Evolutionary conservation across 2,113 vertebrate genomes (phyloP).

Genomic region (Tupaia tana): DNA sequence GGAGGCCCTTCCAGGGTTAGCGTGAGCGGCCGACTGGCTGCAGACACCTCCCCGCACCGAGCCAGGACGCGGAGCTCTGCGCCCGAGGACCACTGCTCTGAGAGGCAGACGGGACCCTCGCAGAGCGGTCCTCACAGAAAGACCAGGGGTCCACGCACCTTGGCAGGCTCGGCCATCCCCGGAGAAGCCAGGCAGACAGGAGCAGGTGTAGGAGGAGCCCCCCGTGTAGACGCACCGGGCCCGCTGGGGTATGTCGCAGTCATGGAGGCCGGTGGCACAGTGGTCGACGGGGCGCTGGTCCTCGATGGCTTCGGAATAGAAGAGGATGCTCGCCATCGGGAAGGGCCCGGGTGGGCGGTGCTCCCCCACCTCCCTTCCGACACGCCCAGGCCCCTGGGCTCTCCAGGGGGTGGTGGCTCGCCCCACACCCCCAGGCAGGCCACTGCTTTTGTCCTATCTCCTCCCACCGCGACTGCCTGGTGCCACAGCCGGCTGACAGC

Average conservation of each 20-base stretch:
- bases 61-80: no score
- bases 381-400: neutral
- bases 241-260: slow-evolving; percentile 92
- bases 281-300: slow-evolving; percentile 87
- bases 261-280: slow-evolving; percentile 89
- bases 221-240: slow-evolving; percentile 91
- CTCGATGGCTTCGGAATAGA: slow-evolving; percentile 68
- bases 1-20: neutral
- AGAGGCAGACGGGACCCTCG: no score
- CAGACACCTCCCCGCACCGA: neutral
- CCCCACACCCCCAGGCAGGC: no score
- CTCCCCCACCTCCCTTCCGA: neutral
- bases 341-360: rapidly evolving
- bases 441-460: neutral
- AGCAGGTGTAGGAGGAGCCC: slow-evolving; percentile 90
- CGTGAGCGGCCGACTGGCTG: neutral
- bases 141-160: slow-evolving; percentile 84
- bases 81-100: no score
- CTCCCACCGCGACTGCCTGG: neutral
- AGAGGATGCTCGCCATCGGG: neutral
- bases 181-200: slow-evolving; percentile 91
- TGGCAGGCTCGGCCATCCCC: slow-evolving; percentile 91
- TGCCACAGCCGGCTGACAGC: neutral
- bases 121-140: no score
- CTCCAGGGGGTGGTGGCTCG: no score